Evolutionary conservation across 2,113 vertebrate genomes (phyloP), one percentile per base, ranked within the genome.

Genomic region (Octodon degus): DNA sequence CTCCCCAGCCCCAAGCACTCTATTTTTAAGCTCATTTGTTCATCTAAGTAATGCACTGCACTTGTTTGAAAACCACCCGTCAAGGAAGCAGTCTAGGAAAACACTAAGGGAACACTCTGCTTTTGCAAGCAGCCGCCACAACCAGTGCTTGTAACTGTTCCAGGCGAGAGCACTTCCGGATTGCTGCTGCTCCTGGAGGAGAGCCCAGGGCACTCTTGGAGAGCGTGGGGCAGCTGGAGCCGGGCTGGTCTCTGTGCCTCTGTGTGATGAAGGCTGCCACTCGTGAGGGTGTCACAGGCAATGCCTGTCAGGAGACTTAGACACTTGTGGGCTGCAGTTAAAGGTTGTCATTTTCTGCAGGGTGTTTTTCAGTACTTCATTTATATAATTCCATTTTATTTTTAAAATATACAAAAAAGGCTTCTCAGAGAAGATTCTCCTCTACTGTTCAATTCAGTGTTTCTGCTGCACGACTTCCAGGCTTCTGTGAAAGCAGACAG

Each of bases 301-400:
- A 53, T 98, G 95, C 95, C 97, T 98, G 96, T 98, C 97, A 93
- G 91, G 90, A 95, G 7, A 67, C 89, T 97, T 95, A 94, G 95
- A 85, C 90, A 98, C 93, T 96, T 98, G 98, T 97, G 97, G 97
- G 97, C 92, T 98, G 95, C 72, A 97, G 97, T 96, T 97, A 95
- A 96, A 97, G 93, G 95, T 76, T 94, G 96, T 96, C 96, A 98
- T 22, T 93, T 24, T 93, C 97, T 97, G 97, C 83, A 97, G 68
- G 77, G 94, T 97, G 87, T 93, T 97, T 97, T 89, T 96, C 70
- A 95, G 84, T 90, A 72, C 76, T 88, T 96, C 82, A 95, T 98
- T 98, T 98, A 98, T 97, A 95, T 97, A 98, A 98, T 92, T 93
- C 80, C 30, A 34, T 43, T 47, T 85, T 85, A 67, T 84, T 74